These are phyloP conservation scores for Threskiornis aethiopicus DNA, from an alignment of 2,797 vertebrate genomes.

Conservation along the genomic window DNA sequence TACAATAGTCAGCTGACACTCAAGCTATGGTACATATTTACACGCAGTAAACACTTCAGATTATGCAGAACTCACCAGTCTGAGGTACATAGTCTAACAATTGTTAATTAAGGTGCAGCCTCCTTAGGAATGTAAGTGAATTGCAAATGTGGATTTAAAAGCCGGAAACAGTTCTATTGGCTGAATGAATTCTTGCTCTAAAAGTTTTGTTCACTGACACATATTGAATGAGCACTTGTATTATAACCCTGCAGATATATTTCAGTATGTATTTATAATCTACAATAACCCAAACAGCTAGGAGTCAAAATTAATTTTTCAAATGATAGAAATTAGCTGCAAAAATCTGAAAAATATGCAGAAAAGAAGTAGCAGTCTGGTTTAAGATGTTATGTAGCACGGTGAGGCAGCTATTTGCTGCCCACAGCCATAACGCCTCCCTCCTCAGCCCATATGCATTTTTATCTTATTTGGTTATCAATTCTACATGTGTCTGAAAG, in stretches of 20 bases:
- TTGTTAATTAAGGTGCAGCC: not conserved
- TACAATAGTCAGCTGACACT: not conserved
- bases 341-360: not conserved
- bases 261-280: not conserved
- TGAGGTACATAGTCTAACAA: not conserved
- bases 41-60: not conserved
- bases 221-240: not conserved
- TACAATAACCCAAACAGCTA: not conserved
- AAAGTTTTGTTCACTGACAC: not conserved
- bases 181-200: not conserved
- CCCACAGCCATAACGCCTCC: rapidly evolving
- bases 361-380: not conserved
- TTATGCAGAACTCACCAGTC: not conserved
- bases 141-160: not conserved
- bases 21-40: not conserved
- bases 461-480: not conserved
- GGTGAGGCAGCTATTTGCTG: not conserved
- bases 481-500: not conserved
- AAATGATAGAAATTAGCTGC: not conserved
- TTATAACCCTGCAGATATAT: not conserved
- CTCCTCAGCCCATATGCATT: not conserved
- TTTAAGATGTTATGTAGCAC: not conserved
- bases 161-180: not conserved
- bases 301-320: not conserved
- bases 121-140: not conserved